These are phyloP conservation scores for Sarcophaga caerulescens DNA, from an alignment of 2,888 invertebrate species.

Conservation along the genomic window DNA sequence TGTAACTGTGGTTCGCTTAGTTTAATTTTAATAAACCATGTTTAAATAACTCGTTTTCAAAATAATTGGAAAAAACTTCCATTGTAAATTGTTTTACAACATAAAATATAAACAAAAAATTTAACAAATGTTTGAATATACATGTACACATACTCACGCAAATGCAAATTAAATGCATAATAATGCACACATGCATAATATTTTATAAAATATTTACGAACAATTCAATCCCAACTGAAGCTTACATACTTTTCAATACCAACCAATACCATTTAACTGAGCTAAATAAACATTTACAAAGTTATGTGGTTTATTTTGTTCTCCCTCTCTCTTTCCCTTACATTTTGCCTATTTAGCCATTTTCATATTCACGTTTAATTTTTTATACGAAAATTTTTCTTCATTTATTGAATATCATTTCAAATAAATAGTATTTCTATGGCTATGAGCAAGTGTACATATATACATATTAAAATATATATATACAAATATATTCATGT, in stretches of 20 bases:
- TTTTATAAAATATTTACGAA: constrained; percentile 7
- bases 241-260: no score
- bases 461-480: background rate
- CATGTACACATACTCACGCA: no score
- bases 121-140: no score
- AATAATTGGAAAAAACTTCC: no score
- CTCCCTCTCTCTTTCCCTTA: background rate
- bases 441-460: background rate
- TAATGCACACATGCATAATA: constrained; percentile 48
- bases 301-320: constrained; percentile 55
- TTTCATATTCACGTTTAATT: constrained; percentile 14
- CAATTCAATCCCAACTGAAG: no score
- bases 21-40: no score
- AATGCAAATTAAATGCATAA: background rate
- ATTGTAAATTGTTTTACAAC: no score
- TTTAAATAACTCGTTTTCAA: no score
- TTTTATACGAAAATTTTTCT: constrained; percentile 48
- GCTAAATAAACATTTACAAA: constrained; percentile 41
- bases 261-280: background rate
- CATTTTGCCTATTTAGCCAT: background rate
- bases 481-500: no score
- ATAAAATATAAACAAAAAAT: no score
- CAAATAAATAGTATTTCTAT: background rate
- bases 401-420: constrained; percentile 14
- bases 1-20: no score